These are phyloP conservation scores for Condylura cristata DNA, from an alignment of 2,113 vertebrate species.

Conservation along the genomic window DNA sequence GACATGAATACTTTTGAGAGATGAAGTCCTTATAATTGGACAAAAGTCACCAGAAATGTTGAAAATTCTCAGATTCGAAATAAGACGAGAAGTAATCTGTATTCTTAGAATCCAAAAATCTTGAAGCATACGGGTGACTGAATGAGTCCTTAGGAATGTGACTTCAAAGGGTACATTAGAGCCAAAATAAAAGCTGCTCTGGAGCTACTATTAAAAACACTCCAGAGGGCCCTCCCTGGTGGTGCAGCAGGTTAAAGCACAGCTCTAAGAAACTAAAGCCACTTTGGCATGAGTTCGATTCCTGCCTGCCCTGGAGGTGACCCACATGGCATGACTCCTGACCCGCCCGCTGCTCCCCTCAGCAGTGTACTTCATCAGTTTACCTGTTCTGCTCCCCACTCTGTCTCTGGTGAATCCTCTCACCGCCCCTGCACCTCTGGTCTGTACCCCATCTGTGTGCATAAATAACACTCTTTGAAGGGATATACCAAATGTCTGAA, in stretches of 20 bases:
- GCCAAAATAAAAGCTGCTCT: neutral
- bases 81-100: neutral
- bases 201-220: neutral
- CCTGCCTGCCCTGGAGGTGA: too few relatives aligned
- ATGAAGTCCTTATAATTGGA: neutral
- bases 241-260: too few relatives aligned
- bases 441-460: too few relatives aligned
- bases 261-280: too few relatives aligned
- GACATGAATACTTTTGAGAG: neutral
- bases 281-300: too few relatives aligned
- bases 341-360: too few relatives aligned
- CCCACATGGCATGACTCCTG: too few relatives aligned
- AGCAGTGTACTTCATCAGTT: too few relatives aligned
- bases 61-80: neutral
- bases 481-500: neutral
- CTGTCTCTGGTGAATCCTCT: too few relatives aligned
- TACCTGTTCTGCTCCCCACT: too few relatives aligned
- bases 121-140: neutral
- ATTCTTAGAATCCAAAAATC: neutral
- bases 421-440: too few relatives aligned
- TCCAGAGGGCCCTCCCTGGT: too few relatives aligned
- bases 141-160: neutral
- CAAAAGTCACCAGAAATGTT: neutral
- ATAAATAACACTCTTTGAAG: neutral
- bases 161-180: neutral